Conservation (phyloP, 2,888 invertebrate species). For the Chaitophorus viminalis region DNA sequence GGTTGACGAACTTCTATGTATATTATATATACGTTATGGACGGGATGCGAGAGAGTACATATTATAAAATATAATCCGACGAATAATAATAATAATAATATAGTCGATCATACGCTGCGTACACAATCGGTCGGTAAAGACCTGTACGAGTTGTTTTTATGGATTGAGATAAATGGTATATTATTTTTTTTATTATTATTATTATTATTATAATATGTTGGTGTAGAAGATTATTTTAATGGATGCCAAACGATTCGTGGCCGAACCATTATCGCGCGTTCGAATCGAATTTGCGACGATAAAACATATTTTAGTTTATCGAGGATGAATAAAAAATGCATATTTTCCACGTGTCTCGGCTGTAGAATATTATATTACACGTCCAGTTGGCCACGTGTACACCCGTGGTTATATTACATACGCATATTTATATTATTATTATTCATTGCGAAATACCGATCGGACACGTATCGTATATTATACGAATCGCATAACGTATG, state of each 20-base stretch:
- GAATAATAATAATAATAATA: constrained; percentile 8
- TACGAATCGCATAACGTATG: not conserved
- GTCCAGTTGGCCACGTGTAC: too few relatives aligned
- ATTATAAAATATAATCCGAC: constrained; percentile 3
- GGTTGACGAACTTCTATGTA: not conserved
- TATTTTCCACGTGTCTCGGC: not conserved
- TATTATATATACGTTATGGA: not conserved
- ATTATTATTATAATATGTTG: too few relatives aligned
- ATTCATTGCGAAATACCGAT: not conserved
- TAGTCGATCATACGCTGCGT: not conserved
- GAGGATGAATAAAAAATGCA: not conserved
- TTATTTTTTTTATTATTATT: not conserved
- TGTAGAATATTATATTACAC: too few relatives aligned
- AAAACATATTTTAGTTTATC: not conserved
- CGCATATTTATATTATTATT: not conserved
- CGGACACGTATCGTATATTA: not conserved
- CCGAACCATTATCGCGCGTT: not conserved
- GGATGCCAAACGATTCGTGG: not conserved
- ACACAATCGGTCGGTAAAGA: not conserved
- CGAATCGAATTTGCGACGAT: too few relatives aligned
- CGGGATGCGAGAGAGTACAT: not conserved
- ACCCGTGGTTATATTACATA: not conserved
- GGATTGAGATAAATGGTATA: not conserved
- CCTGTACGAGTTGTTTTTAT: not conserved
- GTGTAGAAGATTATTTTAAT: not conserved